A percentile compares a stretch with the other conserved stretches of the same genome.
These are phyloP conservation scores for Zeugodacus cucurbitae DNA, from an alignment of 1,140 invertebrate genomes.

Conservation along the genomic window DNA sequence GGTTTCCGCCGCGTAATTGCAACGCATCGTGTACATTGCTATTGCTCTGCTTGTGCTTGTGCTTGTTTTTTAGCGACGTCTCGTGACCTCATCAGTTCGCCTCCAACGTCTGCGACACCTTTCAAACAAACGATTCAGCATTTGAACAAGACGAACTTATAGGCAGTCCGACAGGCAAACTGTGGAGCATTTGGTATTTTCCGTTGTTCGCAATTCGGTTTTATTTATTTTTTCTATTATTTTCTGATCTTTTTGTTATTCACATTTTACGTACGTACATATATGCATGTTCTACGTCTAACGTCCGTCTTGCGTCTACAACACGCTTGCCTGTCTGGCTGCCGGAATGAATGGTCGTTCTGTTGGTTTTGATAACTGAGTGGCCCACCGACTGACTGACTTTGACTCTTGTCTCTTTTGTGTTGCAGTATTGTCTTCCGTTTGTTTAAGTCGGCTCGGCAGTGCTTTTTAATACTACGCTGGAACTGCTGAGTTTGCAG, in stretches of 20 bases:
- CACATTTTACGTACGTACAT: neutral
- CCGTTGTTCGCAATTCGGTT: constrained; percentile 21
- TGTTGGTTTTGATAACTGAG: neutral
- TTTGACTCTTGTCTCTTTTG: constrained; percentile 19
- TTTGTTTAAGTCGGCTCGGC: neutral
- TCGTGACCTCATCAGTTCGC: constrained; percentile 39
- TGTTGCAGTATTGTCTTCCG: constrained; percentile 16
- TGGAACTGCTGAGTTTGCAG: constrained; percentile 26
- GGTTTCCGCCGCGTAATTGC: constrained; percentile 34
- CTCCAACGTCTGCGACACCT: constrained; percentile 5
- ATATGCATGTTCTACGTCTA: neutral
- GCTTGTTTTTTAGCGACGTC: constrained; percentile 26
- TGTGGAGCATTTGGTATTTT: constrained; percentile 8
- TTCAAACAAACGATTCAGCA: neutral
- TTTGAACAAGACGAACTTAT: constrained; percentile 15
- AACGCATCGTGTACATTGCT: neutral
- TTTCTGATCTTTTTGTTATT: neutral
- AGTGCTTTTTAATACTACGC: neutral
- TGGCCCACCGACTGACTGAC: neutral
- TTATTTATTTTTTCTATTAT: neutral
- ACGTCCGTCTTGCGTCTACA: neutral
- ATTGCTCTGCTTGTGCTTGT: neutral
- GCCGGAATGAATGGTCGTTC: neutral
- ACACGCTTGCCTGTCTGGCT: neutral
- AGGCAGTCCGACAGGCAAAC: neutral